Evolutionary conservation across 2,888 invertebrate genomes (phyloP).

Genomic region (Ceraclea dissimilis): DNA sequence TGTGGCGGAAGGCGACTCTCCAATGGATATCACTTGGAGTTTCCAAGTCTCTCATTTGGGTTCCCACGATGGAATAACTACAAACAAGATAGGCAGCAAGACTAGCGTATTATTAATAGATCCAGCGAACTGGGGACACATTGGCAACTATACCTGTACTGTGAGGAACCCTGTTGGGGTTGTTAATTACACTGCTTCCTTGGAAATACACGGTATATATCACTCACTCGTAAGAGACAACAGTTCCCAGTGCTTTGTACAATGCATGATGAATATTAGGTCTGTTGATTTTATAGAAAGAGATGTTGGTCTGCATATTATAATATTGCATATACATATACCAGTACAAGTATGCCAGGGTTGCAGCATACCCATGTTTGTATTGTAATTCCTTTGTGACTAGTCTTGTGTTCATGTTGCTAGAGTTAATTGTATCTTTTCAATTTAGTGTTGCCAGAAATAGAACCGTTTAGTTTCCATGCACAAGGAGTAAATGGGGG

Average conservation of each 20-base stretch:
- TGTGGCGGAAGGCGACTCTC: slow-evolving; percentile 62
- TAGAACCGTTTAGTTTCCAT: slow-evolving; percentile 48
- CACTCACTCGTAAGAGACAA: not conserved
- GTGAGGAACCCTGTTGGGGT: slow-evolving; percentile 66
- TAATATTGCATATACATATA: too few relatives aligned
- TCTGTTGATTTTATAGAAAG: too few relatives aligned
- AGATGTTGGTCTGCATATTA: too few relatives aligned
- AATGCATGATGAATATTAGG: slow-evolving; percentile 9
- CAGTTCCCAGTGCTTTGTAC: slow-evolving; percentile 12
- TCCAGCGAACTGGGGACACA: slow-evolving; percentile 56
- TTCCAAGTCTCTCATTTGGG: slow-evolving; percentile 65
- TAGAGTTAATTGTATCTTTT: slow-evolving; percentile 8
- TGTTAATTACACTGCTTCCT: slow-evolving; percentile 57
- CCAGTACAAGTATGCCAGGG: too few relatives aligned
- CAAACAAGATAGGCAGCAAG: slow-evolving; percentile 51
- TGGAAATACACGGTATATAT: slow-evolving; percentile 64
- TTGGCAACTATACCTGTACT: slow-evolving; percentile 68
- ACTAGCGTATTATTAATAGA: slow-evolving; percentile 57
- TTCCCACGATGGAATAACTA: slow-evolving; percentile 49
- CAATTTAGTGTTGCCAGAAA: slow-evolving; percentile 41
- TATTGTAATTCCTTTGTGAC: not conserved
- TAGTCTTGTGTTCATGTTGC: not conserved
- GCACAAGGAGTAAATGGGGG: slow-evolving; percentile 44
- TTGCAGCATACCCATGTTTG: not conserved
- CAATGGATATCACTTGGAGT: slow-evolving; percentile 61